phyloP scores from a whole-genome alignment of 2,113 vertebrate genomes.

The Halichoeres trimaculatus region DNA sequence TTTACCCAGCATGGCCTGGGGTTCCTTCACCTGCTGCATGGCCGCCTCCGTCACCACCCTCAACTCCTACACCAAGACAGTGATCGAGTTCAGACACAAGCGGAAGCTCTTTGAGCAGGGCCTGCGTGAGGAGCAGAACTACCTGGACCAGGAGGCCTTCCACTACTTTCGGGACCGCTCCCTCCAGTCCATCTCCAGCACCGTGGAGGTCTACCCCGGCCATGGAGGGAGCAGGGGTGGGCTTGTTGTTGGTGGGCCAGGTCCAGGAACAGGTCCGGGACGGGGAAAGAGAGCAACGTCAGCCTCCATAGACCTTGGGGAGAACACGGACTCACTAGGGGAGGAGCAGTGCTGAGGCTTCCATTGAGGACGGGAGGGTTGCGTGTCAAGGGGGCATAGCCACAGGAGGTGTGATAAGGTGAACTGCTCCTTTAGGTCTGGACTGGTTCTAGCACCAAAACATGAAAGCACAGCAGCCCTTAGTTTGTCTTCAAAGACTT shows the following conservation, averaged over 20 bases:
- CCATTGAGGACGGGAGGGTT: neutral
- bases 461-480: slow-evolving; percentile 36
- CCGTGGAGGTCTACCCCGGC: slow-evolving; percentile 78
- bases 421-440: neutral
- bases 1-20: slow-evolving; percentile 93
- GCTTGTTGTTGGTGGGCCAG: slow-evolving; percentile 22
- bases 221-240: slow-evolving; percentile 58
- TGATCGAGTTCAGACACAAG: slow-evolving; percentile 97
- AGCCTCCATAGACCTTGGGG: slow-evolving; percentile 73
- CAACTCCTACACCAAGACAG: slow-evolving; percentile 99
- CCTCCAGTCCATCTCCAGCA: slow-evolving; percentile 82
- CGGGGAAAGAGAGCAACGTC: slow-evolving; percentile 52
- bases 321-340: slow-evolving; percentile 82
- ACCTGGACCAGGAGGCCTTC: slow-evolving; percentile 92
- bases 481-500: neutral
- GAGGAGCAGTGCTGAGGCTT: slow-evolving; percentile 83
- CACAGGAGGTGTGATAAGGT: neutral
- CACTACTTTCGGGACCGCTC: slow-evolving; percentile 94
- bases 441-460: neutral
- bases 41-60: slow-evolving; percentile 97
- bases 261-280: slow-evolving; percentile 13
- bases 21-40: slow-evolving; percentile 99
- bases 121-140: slow-evolving; percentile 92
- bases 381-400: too few relatives aligned
- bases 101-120: slow-evolving; percentile 95